These are phyloP conservation scores for Enteromius anoplus DNA, from an alignment of 2,797 vertebrate species.

Conservation along the genomic window DNA sequence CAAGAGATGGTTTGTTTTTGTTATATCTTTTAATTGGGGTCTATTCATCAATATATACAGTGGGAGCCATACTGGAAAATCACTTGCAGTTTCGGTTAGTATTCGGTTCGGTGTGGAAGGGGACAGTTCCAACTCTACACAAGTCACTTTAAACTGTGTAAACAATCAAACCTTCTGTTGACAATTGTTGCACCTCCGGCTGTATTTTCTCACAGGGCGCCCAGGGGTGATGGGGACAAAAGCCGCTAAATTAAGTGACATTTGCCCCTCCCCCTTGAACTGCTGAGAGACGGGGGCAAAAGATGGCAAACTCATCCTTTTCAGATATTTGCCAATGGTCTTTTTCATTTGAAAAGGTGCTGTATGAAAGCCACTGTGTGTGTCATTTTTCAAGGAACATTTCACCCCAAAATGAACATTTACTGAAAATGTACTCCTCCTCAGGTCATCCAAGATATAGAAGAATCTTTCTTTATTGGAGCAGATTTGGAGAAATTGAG, in stretches of 20 bases:
- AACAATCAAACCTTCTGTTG: conserved; percentile 62
- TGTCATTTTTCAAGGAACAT: conserved; percentile 64
- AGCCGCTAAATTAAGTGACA: conserved; percentile 57
- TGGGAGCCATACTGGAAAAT: background rate
- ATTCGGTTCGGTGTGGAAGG: background rate
- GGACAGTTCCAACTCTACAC: conserved; percentile 9
- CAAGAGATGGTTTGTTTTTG: background rate
- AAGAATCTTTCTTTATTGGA: background rate
- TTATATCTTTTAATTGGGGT: background rate
- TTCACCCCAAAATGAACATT: background rate
- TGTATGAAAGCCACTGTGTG: conserved; percentile 70
- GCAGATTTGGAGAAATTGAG: background rate
- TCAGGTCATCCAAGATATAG: background rate
- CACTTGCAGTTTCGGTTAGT: background rate
- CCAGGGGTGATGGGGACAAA: conserved; percentile 58
- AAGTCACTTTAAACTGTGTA: conserved; percentile 62
- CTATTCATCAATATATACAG: background rate
- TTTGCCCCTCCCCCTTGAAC: conserved; percentile 45
- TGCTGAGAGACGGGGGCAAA: conserved; percentile 28
- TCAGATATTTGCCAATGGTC: conserved; percentile 48
- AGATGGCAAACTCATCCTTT: conserved; percentile 50
- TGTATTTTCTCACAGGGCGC: conserved; percentile 64
- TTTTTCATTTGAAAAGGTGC: conserved; percentile 68
- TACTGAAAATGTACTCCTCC: background rate
- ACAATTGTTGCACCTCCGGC: conserved; percentile 59